These are phyloP conservation scores for Daubentonia madagascariensis DNA, from an alignment of 2,113 vertebrate species.

Conservation along the genomic window DNA sequence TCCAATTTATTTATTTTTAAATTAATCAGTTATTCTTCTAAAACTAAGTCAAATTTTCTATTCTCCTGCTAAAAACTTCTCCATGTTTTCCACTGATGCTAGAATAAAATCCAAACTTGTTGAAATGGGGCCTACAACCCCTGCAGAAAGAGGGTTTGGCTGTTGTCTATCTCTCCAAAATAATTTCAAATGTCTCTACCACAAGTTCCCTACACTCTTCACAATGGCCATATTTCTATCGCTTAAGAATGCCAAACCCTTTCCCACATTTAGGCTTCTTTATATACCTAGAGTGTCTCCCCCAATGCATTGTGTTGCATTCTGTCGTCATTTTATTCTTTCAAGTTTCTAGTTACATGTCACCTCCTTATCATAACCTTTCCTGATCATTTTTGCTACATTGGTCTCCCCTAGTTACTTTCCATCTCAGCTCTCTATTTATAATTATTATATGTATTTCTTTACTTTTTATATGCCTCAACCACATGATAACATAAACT, in stretches of 20 bases:
- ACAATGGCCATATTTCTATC: neutral
- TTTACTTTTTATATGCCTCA: neutral
- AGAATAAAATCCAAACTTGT: neutral
- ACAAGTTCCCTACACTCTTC: neutral
- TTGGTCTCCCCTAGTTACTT: neutral
- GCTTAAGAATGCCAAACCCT: neutral
- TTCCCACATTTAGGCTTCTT: neutral
- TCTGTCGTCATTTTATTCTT: neutral
- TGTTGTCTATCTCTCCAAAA: neutral
- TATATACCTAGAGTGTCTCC: neutral
- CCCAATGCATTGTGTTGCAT: neutral
- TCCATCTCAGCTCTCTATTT: neutral
- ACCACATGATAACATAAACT: neutral
- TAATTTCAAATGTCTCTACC: neutral
- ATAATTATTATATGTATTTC: neutral
- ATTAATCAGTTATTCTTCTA: neutral
- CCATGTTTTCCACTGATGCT: neutral
- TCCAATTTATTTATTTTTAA: neutral
- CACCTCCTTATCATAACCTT: rapidly evolving
- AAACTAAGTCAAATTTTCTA: neutral
- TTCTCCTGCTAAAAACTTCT: neutral
- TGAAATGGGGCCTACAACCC: rapidly evolving
- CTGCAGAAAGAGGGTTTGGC: neutral
- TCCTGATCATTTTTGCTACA: neutral
- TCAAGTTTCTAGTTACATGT: neutral